phyloP scores from a whole-genome alignment of 2,113 vertebrate species.

The Mesembrinibis cayennensis region DNA sequence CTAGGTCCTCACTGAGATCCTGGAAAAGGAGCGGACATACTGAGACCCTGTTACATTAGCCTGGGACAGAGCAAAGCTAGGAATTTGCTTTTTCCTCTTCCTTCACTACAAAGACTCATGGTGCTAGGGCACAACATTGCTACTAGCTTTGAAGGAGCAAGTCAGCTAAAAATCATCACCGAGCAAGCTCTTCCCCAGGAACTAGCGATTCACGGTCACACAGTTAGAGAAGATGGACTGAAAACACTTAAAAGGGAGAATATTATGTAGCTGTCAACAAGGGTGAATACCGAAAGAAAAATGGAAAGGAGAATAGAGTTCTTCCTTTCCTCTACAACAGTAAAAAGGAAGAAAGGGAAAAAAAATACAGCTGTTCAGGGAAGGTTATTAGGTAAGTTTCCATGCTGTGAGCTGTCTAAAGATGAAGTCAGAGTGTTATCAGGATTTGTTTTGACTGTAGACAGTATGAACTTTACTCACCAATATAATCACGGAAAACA shows the following conservation, averaged over 20 bases:
- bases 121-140: neutral
- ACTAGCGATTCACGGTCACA: neutral
- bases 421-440: neutral
- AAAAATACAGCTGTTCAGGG: neutral
- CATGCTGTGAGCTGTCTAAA: neutral
- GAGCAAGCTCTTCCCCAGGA: neutral
- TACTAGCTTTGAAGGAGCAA: neutral
- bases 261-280: neutral
- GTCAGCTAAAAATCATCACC: neutral
- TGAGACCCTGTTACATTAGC: neutral
- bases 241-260: neutral
- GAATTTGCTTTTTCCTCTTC: neutral
- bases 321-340: neutral
- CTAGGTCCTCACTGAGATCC: neutral
- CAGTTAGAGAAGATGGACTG: neutral
- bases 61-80: neutral
- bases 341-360: neutral
- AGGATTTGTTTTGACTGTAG: constrained; percentile 30
- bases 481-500: neutral
- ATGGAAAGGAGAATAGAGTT: neutral
- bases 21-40: neutral
- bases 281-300: neutral
- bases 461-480: neutral
- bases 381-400: neutral
- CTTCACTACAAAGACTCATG: neutral